Conservation (phyloP, 1,140 invertebrate genomes). For the Philotrypesis tridentata region DNA sequence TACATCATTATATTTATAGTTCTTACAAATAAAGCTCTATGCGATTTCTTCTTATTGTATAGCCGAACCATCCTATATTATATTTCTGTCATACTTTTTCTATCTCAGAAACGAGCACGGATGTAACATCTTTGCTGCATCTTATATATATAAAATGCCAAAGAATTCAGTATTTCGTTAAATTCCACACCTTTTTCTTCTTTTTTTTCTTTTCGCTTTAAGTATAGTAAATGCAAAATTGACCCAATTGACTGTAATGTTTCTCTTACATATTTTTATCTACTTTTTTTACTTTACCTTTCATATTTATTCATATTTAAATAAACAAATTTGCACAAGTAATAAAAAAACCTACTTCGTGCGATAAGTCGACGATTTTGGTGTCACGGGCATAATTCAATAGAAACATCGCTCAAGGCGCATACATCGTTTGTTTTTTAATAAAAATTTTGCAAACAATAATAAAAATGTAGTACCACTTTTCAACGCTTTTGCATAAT, state of each 20-base stretch:
- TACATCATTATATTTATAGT: constrained; percentile 46
- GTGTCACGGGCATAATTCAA: constrained; percentile 1
- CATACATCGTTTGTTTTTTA: constrained; percentile 51
- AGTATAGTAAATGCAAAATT: constrained; percentile 46
- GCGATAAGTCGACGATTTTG: neutral
- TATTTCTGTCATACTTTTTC: neutral
- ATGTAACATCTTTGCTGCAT: neutral
- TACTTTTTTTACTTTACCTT: neutral
- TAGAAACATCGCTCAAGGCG: neutral
- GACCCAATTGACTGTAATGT: constrained; percentile 44
- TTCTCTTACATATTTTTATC: constrained; percentile 20
- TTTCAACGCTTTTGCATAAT: constrained; percentile 24
- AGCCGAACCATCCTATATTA: constrained; percentile 8
- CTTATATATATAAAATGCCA: constrained; percentile 31
- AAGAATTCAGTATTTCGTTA: constrained; percentile 8
- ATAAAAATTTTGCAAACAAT: constrained; percentile 66
- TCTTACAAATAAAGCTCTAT: constrained; percentile 46
- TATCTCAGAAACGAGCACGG: neutral
- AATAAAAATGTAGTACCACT: constrained; percentile 59
- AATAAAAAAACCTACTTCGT: too few species aligned
- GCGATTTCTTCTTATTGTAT: constrained; percentile 10
- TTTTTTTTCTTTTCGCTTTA: neutral
- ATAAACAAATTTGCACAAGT: too few species aligned
- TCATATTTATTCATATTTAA: neutral
- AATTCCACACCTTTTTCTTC: constrained; percentile 13